Base-by-base conservation (phyloP, 2,888 invertebrate species). In the Schizaphis graminum region DNA sequence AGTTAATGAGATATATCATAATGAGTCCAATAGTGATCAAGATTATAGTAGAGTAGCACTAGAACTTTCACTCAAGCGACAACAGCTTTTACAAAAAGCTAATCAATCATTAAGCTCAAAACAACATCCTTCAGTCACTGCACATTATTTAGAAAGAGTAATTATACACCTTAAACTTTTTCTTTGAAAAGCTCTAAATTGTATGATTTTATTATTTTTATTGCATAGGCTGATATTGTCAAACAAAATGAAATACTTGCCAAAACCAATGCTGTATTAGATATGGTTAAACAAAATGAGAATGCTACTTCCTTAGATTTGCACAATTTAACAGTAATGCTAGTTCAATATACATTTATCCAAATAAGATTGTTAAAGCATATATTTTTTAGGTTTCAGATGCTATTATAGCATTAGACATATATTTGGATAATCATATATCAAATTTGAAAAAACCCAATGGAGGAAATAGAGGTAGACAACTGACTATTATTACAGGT, bases 381-480 rank as follows among this genome's bases (percentile, higher is more conserved):
- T 7, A 47, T 0, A 47, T 47, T 47, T 5, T 44, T 89, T 92
- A 94, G 94, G 94, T 94, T 8, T 56, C 61, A 85, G 94, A 94
- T 87, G 95, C 95, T 41, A 90, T 94, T 77, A 11, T 89, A 85
- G 90, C 89, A 26, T 91, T 95, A 53, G 95, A 95, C 87, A 49
- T 94, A 53, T 95, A 91, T 84, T 88, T 95, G 41, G 95, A 95
- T 84, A 86, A 87, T 89, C 94, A 95, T 84, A 94, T 95, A 28
- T 56, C 56, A 47, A 41, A 85, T 11, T 67, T 95, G 47, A 88
- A 53, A 67, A 91, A 91, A 67, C n/a, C 1, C 5, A 87, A 53
- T 53, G 86, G 49, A 61, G 8, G 5, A 2, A 67, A 53, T 41
- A 91, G 85, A 89, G 77, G 88, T 86, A 87, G 86, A 61, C n/a